Percentiles rank a stretch among this genome's conserved stretches.
These are phyloP conservation scores for Brenthis ino DNA, from an alignment of 2,888 invertebrate species.

Conservation along the genomic window DNA sequence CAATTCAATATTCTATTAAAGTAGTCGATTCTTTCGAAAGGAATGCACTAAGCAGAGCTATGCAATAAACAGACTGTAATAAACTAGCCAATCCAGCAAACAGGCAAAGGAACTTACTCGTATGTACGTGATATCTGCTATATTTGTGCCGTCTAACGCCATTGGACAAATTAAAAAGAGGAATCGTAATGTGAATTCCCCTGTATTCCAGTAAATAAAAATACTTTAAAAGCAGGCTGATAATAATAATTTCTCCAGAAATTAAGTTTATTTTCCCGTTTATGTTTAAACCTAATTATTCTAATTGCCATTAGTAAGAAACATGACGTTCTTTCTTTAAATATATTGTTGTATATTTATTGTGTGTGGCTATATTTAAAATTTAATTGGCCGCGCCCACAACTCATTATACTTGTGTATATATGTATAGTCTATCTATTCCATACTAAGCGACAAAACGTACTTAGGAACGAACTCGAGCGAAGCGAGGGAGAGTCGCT, in stretches of 20 bases:
- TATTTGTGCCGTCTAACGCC: conserved; percentile 9
- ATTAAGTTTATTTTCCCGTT: too few relatives aligned
- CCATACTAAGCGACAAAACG: too few relatives aligned
- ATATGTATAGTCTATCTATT: too few relatives aligned
- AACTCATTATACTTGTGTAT: too few relatives aligned
- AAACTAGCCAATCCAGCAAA: conserved; percentile 16
- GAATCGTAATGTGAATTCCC: conserved; percentile 10
- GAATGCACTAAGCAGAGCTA: conserved; percentile 11
- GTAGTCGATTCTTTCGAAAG: conserved; percentile 9
- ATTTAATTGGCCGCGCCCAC: too few relatives aligned
- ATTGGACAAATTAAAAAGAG: conserved; percentile 15
- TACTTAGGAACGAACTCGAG: too few relatives aligned
- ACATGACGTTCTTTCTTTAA: too few relatives aligned
- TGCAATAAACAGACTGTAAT: conserved; percentile 20
- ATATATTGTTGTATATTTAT: too few relatives aligned
- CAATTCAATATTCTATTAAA: conserved; percentile 9
- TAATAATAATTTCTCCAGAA: not conserved
- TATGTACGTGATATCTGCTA: conserved; percentile 12
- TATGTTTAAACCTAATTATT: not conserved
- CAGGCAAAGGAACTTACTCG: not conserved
- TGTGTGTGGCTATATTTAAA: too few relatives aligned
- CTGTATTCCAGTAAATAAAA: not conserved
- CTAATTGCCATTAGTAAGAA: too few relatives aligned
- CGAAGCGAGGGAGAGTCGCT: too few relatives aligned
- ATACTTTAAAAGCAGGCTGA: not conserved